Base-by-base conservation (phyloP, 2,113 vertebrate species). In the Sinocyclocheilus maitianheensis region DNA sequence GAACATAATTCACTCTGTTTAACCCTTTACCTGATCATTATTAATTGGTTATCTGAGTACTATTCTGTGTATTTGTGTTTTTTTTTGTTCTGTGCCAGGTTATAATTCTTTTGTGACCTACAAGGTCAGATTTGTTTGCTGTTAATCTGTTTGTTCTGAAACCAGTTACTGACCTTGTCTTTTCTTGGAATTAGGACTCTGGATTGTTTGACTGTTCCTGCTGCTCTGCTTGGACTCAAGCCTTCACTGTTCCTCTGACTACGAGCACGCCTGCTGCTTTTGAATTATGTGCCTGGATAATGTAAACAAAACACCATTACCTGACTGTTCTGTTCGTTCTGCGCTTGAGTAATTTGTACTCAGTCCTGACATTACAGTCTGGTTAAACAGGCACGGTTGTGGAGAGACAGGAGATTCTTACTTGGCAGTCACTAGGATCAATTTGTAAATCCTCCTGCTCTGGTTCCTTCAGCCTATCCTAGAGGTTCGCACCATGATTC, bases 311-410 rank as follows among this genome's bases (percentile, higher is more conserved):
- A 46, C 43, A 76, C 74, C 74, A 76, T 76, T 76, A 76, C 43
- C 43, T 76, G 74, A 76, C 74, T 76, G 43, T 48, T 76, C 76
- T 78, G 76, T 78, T 58, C 76, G 43, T 26, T 76, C 76, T 34
- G 16, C 16, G 14, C 76, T 78, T 58, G 26, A 58, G 53, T 78
- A 53, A 78, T 37, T 58, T 55, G 8, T 78, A 55, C 76, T 58
- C 26, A 20, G 2, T 58, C 24, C 24, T 58, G 14, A 53, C 51
- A 78, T 78, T 58, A 78, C 46, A 78, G 51, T 78, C 48, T 77
- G 58, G 53, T 60, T 58, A 84, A 71, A 84, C 37, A 63, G 26
- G 83, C 53, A 84, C 37, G 62, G 26, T 40, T 72, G 69, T 72
- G 69, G 69, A 22, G 40, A 48, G 74, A 76, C 43, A 48, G 40